Evolutionary conservation across 2,888 invertebrate species (phyloP), one percentile per base, ranked within the genome.

Genomic region (Dryadula phaetusa): DNA sequence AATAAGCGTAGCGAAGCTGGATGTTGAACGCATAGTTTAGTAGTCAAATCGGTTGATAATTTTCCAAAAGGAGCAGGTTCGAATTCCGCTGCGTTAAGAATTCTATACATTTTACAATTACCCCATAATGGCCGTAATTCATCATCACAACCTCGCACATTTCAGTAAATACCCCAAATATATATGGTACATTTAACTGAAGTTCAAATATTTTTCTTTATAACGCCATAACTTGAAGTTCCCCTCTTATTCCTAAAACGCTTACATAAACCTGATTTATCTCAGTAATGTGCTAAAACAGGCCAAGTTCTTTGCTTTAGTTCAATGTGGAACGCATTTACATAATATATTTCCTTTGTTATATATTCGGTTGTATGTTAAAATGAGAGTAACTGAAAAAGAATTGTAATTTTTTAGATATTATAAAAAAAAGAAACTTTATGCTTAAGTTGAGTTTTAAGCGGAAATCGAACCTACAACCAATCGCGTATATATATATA

Each of bases 331-430:
- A 52, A 61, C 65, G 52, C 72, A 65, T 72, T 71, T 67, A 79
- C 79, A 81, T 77, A 77, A 78, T 80, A 78, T 80, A 80, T 84
- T 80, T 82, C 79, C 74, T 74, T 77, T 77, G 76, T 79, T 84
- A 86, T 85, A 78, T 74, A 73, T 75, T 86, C 87, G 28, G n/a
- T 4, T 14, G 28, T 32, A 52, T 16, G 52, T 52, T 16, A 25
- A 52, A 28, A 28, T 1, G 16, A 7, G 42, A 16, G 6, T 42
- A 42, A 42, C 42, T 16, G 6, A 7, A 42, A 42, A 42, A n/a
- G n/a, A 42, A 16, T 6, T 6, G 7, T 12, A 6, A 37, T 12
- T 37, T 16, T 42, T 42, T 12, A 16, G 16, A 16, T 5, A 6
- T 42, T 42, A 6, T 42, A 7, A 16, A 16, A 16, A 16, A n/a